Conservation (phyloP, 2,797 vertebrate genomes). For the Austrolebias charrua region DNA sequence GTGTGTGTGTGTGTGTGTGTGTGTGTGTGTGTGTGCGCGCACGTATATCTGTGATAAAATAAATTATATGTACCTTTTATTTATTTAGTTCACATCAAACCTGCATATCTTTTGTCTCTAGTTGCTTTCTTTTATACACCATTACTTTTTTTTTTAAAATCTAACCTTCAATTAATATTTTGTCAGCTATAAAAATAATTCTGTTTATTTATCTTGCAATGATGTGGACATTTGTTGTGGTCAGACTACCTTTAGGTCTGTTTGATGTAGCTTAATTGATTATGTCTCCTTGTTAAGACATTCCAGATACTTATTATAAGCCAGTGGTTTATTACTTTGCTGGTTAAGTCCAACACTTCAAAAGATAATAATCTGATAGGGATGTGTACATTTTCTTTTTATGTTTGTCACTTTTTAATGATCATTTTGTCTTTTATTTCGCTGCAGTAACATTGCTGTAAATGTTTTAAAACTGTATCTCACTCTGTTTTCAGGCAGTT, state of each 20-base stretch:
- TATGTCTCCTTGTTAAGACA: too few relatives aligned
- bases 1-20: too few relatives aligned
- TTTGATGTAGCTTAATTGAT: neutral
- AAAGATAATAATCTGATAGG: neutral
- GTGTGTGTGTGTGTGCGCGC: neutral
- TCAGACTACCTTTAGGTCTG: neutral
- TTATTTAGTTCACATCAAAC: conserved; percentile 6
- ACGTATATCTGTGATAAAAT: too few relatives aligned
- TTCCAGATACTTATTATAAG: neutral
- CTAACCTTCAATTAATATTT: too few relatives aligned
- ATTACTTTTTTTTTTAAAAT: neutral
- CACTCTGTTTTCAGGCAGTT: conserved; percentile 78
- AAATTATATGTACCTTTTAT: too few relatives aligned
- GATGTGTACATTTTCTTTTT: neutral
- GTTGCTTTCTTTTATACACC: neutral
- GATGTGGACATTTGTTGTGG: neutral
- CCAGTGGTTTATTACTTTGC: neutral
- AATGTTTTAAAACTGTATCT: neutral
- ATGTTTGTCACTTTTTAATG: neutral
- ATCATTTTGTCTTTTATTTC: neutral
- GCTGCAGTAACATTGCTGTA: neutral
- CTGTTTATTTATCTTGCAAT: neutral
- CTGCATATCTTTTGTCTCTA: conserved; percentile 10
- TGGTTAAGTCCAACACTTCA: neutral
- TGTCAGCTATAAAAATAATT: neutral